These are phyloP conservation scores for Theonella swinhoei DNA, from an alignment of 37 sponge, comb jelly and placozoan species.

Conservation along the genomic window DNA sequence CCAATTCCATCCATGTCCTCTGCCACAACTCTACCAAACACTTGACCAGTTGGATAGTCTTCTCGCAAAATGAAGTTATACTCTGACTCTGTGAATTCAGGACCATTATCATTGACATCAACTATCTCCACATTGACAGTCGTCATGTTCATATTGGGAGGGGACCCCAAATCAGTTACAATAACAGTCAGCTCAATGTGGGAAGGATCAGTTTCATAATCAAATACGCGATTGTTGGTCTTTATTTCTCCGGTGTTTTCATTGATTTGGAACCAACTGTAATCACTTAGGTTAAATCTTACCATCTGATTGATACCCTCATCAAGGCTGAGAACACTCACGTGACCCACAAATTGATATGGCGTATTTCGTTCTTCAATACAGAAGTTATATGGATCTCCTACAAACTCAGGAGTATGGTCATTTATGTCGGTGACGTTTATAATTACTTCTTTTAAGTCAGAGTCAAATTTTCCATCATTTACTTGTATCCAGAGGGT, in stretches of 20 bases:
- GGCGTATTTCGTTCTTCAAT: constrained; percentile 17
- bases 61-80: constrained; percentile 17
- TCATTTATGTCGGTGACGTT: constrained; percentile 73
- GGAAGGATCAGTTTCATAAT: constrained; percentile 37
- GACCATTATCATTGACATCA: constrained; percentile 58
- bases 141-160: neutral
- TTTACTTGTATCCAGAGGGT: constrained; percentile 36
- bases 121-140: neutral
- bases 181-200: neutral
- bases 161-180: constrained; percentile 25
- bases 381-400: constrained; percentile 21
- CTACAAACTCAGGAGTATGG: constrained; percentile 58
- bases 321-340: constrained; percentile 37
- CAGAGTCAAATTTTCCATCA: constrained; percentile 35
- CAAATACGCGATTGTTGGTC: constrained; percentile 12
- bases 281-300: constrained; percentile 1
- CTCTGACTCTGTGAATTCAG: constrained; percentile 13
- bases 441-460: neutral
- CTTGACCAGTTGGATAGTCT: neutral
- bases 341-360: constrained; percentile 7
- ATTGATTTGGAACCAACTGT: constrained; percentile 41
- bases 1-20: constrained; percentile 19
- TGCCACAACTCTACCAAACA: constrained; percentile 17
- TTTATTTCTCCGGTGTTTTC: constrained; percentile 49
- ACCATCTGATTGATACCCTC: constrained; percentile 17